phyloP scores from a whole-genome alignment of 2,113 vertebrate genomes.

The Hepsetus odoe region DNA sequence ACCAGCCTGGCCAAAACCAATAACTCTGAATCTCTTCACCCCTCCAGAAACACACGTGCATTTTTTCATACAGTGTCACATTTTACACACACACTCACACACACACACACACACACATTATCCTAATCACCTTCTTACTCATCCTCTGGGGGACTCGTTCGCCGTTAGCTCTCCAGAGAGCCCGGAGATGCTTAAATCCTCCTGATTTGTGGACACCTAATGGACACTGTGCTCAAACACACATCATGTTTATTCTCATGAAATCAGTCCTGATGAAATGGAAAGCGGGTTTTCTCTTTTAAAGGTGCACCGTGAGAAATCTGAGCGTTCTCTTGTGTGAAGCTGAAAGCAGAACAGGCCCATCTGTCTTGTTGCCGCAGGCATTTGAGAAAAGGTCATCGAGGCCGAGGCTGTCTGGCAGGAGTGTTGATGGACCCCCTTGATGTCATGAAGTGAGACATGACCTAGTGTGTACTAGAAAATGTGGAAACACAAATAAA shows the following conservation, averaged over 20 bases:
- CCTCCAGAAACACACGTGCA: not conserved
- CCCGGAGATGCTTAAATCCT: not conserved
- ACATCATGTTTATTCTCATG: not conserved
- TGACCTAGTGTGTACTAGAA: not conserved
- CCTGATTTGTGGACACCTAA: not conserved
- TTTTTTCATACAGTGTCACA: not conserved
- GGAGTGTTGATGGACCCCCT: not conserved
- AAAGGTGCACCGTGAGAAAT: not conserved
- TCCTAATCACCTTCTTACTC: constrained; percentile 2
- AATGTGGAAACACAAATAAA: constrained; percentile 37
- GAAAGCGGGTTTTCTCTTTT: constrained; percentile 21
- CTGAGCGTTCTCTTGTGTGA: not conserved
- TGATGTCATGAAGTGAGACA: not conserved
- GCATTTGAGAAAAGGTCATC: not conserved
- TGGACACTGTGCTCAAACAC: not conserved
- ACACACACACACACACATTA: constrained; percentile 15
- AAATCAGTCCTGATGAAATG: not conserved
- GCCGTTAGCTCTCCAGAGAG: not conserved
- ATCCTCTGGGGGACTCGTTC: too few species aligned
- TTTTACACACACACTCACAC: constrained; percentile 4
- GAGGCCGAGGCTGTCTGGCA: not conserved
- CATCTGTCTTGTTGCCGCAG: not conserved
- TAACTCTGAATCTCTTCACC: not conserved
- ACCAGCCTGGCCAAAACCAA: not conserved
- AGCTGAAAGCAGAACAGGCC: not conserved